These are phyloP conservation scores for Elanus axillaris DNA, from an alignment of 2,113 vertebrate genomes.

Conservation along the genomic window DNA sequence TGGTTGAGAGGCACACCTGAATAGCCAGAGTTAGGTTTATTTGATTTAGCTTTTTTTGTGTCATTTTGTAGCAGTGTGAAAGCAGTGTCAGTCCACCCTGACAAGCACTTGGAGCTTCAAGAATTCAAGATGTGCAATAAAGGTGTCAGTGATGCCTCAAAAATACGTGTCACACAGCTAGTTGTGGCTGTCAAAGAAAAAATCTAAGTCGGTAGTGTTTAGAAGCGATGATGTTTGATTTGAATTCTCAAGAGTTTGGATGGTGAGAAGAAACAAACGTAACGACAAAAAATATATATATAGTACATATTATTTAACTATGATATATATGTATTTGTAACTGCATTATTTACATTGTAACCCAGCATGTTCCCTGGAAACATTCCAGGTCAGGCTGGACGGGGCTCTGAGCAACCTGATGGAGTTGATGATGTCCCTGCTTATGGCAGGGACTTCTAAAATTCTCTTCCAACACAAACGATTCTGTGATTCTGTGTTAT, in stretches of 20 bases:
- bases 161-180: not conserved
- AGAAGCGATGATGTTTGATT: rapidly evolving
- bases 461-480: not conserved
- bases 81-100: not conserved
- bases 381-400: not conserved
- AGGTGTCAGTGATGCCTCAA: not conserved
- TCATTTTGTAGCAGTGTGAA: not conserved
- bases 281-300: not conserved
- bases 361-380: not conserved
- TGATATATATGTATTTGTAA: not conserved
- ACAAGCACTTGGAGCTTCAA: not conserved
- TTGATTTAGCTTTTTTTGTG: slow-evolving; percentile 13
- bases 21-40: not conserved
- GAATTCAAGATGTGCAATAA: not conserved
- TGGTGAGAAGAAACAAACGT: not conserved
- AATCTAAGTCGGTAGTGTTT: not conserved
- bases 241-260: not conserved
- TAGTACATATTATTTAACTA: not conserved
- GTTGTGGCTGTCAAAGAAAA: not conserved
- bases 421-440: not conserved
- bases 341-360: not conserved
- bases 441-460: not conserved
- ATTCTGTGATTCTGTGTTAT: not conserved
- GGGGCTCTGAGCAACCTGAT: not conserved
- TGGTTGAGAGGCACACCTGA: not conserved